Evolutionary conservation across 2,797 vertebrate genomes (phyloP), one percentile per base, ranked within the genome.

Genomic region (Meda fulgida): DNA sequence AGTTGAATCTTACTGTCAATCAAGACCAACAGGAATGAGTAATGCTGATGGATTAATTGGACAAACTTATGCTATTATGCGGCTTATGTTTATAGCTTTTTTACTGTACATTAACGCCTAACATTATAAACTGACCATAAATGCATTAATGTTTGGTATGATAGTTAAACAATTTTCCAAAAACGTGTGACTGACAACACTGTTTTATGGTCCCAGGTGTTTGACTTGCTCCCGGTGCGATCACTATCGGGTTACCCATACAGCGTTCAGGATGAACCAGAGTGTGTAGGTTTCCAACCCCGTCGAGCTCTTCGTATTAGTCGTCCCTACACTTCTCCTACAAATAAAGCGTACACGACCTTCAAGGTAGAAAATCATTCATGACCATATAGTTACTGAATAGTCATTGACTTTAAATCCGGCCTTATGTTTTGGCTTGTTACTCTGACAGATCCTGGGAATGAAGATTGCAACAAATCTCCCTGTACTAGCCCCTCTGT

Each of bases 391-490:
- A 43, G 11, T 43, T 9, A 0, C 11, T 53, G 9, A 48, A 14
- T 1, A 40, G 40, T 43, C 40, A 11, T 40, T 43, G 40, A 11
- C 48, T 9, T 29, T 14, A 34, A 65, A 67, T 53, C 5, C 14
- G 10, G n/a, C 11, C 10, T 43, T 40, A 9, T 11, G 36, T n/a
- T 66, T 53, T 55, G 18, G 43, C 34, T 4, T 48, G 1, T 19
- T 13, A 4, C 10, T 43, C 3, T 81, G 4, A 40, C 75, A 95
- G 95, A 78, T 73, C 23, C 46, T 87, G 21, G 94, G 95, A 31
- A 53, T 95, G 87, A 94, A 94, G 90, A 86, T 93, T 69, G 88
- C 84, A 9, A 93, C 93, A 58, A 94, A 95, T 88, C 0, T 95
- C 75, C 0, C 69, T 1, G 16, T 92, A 26, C 36, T 26, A 78